Evolutionary conservation across 2,797 vertebrate genomes (phyloP).

Genomic region (Psittacula derbiana): DNA sequence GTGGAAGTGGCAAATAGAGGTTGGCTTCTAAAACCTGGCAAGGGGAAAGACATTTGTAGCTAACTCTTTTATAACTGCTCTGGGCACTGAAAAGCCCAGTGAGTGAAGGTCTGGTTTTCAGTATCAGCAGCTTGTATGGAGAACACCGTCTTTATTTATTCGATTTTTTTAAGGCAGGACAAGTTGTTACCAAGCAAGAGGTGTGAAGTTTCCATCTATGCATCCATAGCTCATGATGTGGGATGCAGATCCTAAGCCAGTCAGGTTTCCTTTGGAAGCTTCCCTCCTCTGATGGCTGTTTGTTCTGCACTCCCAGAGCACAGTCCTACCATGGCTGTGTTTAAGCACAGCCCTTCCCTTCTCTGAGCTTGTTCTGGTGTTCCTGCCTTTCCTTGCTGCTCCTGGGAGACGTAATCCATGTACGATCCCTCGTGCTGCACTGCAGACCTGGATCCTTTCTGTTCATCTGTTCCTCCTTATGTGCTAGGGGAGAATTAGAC

Average conservation of each 20-base stretch:
- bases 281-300: background rate
- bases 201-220: accelerated
- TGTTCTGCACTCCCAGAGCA: background rate
- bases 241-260: background rate
- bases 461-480: background rate
- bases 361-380: accelerated
- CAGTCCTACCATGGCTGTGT: background rate
- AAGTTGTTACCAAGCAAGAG: background rate
- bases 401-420: background rate
- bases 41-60: background rate
- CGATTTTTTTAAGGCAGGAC: background rate
- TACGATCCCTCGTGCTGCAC: background rate
- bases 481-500: background rate
- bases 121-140: background rate
- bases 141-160: background rate
- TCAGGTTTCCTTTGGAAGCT: background rate
- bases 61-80: background rate
- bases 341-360: background rate
- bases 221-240: background rate
- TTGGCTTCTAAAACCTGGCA: background rate
- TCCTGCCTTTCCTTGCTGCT: background rate
- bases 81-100: background rate
- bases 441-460: background rate
- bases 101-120: background rate
- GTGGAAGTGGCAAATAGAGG: background rate